A percentile compares a stretch with the other conserved stretches of the same genome.
phyloP scores from a whole-genome alignment of 1,140 invertebrate species.

The Coelopa frigida region DNA sequence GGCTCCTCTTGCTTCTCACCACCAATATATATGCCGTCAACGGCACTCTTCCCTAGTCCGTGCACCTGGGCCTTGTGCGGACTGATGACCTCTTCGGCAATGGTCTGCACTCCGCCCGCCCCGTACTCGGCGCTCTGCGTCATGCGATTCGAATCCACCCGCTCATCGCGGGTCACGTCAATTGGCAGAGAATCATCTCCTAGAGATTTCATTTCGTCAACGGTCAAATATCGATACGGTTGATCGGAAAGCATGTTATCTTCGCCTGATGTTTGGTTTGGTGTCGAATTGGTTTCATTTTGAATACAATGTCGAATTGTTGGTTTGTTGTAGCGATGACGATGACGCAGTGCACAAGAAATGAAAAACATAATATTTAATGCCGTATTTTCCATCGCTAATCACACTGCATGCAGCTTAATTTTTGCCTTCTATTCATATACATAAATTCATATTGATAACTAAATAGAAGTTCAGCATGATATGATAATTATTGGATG shows the following conservation, averaged over 20 bases:
- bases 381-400: no score
- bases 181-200: slow-evolving; percentile 89
- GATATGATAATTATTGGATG: no score
- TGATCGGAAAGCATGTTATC: slow-evolving; percentile 84
- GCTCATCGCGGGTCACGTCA: slow-evolving; percentile 83
- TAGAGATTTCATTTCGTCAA: slow-evolving; percentile 90
- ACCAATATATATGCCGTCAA: slow-evolving; percentile 54
- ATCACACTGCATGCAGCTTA: no score
- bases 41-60: slow-evolving; percentile 43
- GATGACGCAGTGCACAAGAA: no score
- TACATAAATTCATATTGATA: no score
- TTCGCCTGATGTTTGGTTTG: slow-evolving; percentile 55
- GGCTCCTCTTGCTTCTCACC: slow-evolving; percentile 61
- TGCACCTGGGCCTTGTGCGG: slow-evolving; percentile 57
- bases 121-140: slow-evolving; percentile 44
- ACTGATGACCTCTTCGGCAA: slow-evolving; percentile 54
- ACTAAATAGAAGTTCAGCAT: no score
- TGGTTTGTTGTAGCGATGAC: no score
- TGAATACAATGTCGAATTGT: no score
- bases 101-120: slow-evolving; percentile 39
- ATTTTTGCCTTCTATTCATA: no score
- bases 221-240: slow-evolving; percentile 84
- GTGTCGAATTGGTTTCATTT: background rate
- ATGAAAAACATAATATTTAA: no score
- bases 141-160: slow-evolving; percentile 57